Evolutionary conservation across 2,797 vertebrate species (phyloP).

Genomic region (Microctenopoma steveboyesi): DNA sequence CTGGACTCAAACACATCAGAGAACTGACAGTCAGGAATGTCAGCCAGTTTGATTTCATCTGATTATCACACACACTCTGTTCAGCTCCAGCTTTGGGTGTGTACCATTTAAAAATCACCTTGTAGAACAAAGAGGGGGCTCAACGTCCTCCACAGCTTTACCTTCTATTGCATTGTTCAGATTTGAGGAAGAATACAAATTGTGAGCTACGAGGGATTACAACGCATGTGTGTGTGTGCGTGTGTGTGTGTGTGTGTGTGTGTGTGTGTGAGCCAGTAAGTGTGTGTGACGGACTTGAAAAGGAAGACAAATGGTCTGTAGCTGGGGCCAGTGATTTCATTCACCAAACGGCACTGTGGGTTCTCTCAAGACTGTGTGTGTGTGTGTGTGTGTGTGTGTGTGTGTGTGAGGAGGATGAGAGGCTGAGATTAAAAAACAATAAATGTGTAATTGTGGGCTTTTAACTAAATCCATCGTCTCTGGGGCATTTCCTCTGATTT

Average conservation of each 20-base stretch:
- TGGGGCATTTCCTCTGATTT: slow-evolving; percentile 24
- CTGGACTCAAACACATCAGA: slow-evolving; percentile 24
- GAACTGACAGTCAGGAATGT: slow-evolving; percentile 35
- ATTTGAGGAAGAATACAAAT: slow-evolving; percentile 40
- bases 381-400: background rate
- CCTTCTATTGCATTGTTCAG: slow-evolving; percentile 24
- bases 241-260: background rate
- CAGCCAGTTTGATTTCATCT: slow-evolving; percentile 27
- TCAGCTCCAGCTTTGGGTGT: background rate
- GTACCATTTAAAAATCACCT: slow-evolving; percentile 47
- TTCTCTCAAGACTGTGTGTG: slow-evolving; percentile 10
- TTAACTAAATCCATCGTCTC: slow-evolving; percentile 25
- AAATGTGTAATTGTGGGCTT: slow-evolving; percentile 24
- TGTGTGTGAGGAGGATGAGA: background rate
- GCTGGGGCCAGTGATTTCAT: slow-evolving; percentile 56
- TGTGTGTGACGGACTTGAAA: slow-evolving; percentile 44
- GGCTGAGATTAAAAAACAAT: slow-evolving; percentile 17
- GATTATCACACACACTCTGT: slow-evolving; percentile 2
- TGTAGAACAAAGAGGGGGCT: slow-evolving; percentile 23
- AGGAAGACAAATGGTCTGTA: slow-evolving; percentile 63
- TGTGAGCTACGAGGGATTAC: slow-evolving; percentile 31
- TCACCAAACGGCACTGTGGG: slow-evolving; percentile 48
- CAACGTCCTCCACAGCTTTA: slow-evolving; percentile 11
- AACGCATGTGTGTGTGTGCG: background rate
- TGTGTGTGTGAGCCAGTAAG: slow-evolving; percentile 4